Base-by-base conservation (phyloP, 2,797 vertebrate genomes). In the Atherinosoma microstoma region DNA sequence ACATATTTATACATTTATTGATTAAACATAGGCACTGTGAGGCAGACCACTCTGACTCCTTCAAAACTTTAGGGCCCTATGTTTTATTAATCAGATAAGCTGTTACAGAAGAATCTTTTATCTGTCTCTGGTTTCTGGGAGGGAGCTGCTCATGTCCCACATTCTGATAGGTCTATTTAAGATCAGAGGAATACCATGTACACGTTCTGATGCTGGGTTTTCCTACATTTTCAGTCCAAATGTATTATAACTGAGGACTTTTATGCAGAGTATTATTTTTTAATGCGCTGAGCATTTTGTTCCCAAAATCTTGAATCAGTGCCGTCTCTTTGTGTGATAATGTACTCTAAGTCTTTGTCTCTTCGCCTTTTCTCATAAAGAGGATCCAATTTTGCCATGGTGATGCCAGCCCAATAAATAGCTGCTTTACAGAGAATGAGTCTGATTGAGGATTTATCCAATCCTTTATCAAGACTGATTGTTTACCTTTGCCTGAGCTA, bases 361-460 rank as follows among this genome's bases (percentile, higher is more conserved):
- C 70, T 58, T 75, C 53, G 53, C 47, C 76, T 70, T 54, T 57
- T 61, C 63, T 80, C 78, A 73, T 69, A 73, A 85, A 78, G 84
- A 88, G 61, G 74, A 88, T 90, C 88, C 88, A 92, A 93, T 94
- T 90, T 90, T 82, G 84, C 75, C 76, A 68, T 83, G 34, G 84
- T 82, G 88, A 85, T 89, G 80, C 84, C 77, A 24, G 71, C 36
- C 84, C 90, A 91, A 89, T 90, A 92, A 92, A 94, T 76, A 88
- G 84, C 85, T 91, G 89, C 84, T 93, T 94, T 89, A 84, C 82
- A 62, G 76, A 88, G 87, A 93, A 93, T 89, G 88, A 88, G 86
- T 88, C 90, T 93, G 93, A 94, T 93, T 91, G 91, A 94, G 92
- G 91, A 93, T 94, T 94, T 93, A 92, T 92, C 91, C 92, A 78